Evolutionary conservation across 1,140 invertebrate genomes (phyloP).

Genomic region (Caenorhabditis tropicalis): DNA sequence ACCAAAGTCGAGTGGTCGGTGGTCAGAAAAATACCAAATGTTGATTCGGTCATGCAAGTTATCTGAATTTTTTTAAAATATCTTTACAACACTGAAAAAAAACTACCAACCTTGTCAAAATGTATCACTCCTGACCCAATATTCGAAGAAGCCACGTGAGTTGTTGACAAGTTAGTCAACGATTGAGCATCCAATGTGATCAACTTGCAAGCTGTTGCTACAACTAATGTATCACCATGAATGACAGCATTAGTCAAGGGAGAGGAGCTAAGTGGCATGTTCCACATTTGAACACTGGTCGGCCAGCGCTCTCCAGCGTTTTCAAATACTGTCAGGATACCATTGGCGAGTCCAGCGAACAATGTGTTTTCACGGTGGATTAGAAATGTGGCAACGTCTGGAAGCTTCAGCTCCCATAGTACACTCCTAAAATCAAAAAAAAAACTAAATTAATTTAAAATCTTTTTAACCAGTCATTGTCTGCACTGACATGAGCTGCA

Average conservation of each 20-base stretch:
- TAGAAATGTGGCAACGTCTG: slow-evolving; percentile 74
- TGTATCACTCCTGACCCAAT: slow-evolving; percentile 66
- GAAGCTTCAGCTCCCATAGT: slow-evolving; percentile 74
- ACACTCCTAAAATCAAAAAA: slow-evolving; percentile 66
- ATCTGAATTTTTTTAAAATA: too few species aligned
- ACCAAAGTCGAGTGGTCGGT: slow-evolving; percentile 75
- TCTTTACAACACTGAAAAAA: too few species aligned
- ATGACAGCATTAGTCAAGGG: slow-evolving; percentile 73
- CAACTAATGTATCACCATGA: slow-evolving; percentile 73
- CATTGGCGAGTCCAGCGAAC: slow-evolving; percentile 75
- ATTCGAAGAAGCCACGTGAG: slow-evolving; percentile 73
- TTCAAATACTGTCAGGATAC: slow-evolving; percentile 74
- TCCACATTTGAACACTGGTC: slow-evolving; percentile 73
- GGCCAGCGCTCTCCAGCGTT: slow-evolving; percentile 63
- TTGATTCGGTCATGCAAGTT: slow-evolving; percentile 60
- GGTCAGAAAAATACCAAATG: slow-evolving; percentile 74
- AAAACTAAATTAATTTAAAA: slow-evolving; percentile 62
- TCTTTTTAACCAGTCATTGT: slow-evolving; percentile 46
- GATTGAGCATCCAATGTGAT: slow-evolving; percentile 74
- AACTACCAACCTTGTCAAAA: slow-evolving; percentile 52
- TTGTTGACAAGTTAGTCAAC: slow-evolving; percentile 73
- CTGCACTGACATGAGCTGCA: slow-evolving; percentile 68
- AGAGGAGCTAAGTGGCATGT: slow-evolving; percentile 74
- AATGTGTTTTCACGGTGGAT: slow-evolving; percentile 72
- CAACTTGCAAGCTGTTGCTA: slow-evolving; percentile 74